These are phyloP conservation scores for Mormoops blainvillei DNA, from an alignment of 2,113 vertebrate genomes.

Conservation along the genomic window DNA sequence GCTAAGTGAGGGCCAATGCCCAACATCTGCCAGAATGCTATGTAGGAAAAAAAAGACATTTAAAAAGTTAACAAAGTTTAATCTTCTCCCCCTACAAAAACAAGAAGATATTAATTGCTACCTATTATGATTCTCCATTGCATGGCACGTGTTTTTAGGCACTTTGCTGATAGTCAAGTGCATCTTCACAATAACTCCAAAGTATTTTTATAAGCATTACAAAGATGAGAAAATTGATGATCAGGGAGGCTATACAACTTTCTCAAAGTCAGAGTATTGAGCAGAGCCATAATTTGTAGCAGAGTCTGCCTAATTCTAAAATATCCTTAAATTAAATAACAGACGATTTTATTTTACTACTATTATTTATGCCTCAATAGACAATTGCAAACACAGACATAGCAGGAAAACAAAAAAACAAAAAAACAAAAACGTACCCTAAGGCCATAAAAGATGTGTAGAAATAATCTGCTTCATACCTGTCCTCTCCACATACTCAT, in stretches of 20 bases:
- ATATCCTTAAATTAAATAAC: neutral
- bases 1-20: too few species aligned
- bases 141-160: neutral
- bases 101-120: neutral
- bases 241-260: neutral
- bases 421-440: neutral
- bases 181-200: neutral
- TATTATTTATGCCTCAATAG: neutral
- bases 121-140: neutral
- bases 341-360: neutral
- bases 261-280: neutral
- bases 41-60: neutral
- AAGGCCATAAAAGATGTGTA: accelerated
- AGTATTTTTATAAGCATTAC: neutral
- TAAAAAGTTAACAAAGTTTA: neutral
- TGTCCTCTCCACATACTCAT: neutral
- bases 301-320: neutral
- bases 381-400: neutral
- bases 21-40: neutral
- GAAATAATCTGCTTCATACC: neutral
- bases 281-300: neutral
- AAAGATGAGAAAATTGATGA: neutral
- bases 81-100: neutral
- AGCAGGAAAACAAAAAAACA: neutral
- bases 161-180: neutral